A percentile compares a stretch with the other conserved stretches of the same genome.
Evolutionary conservation across 2,888 invertebrate species (phyloP).

Genomic region (Nemotelus nigrinus): DNA sequence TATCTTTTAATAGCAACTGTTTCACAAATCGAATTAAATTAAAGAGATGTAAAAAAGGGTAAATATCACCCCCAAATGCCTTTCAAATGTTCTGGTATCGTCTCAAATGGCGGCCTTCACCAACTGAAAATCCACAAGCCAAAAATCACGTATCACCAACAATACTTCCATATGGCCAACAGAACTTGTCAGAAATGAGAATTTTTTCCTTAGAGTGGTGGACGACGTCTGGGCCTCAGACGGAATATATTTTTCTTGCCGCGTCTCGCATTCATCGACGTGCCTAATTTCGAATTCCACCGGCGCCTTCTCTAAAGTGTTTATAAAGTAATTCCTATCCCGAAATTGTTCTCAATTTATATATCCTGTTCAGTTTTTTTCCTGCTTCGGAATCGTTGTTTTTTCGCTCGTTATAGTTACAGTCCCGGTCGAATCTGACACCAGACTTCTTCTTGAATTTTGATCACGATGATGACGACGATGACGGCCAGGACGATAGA

Average conservation of each 20-base stretch:
- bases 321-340: conserved; percentile 43
- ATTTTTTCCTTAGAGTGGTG: too few relatives aligned
- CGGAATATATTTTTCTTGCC: conserved; percentile 1
- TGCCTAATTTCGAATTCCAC: conserved; percentile 40
- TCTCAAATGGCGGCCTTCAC: neutral
- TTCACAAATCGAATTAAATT: too few relatives aligned
- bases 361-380: conserved; percentile 33
- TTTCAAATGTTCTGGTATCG: too few relatives aligned
- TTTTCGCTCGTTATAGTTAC: neutral
- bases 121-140: neutral
- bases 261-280: neutral
- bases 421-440: conserved; percentile 27
- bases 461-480: conserved; percentile 19
- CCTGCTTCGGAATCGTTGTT: neutral
- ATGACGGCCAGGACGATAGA: neutral
- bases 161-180: conserved; percentile 1
- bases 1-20: too few relatives aligned
- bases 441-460: conserved; percentile 39
- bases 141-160: conserved; percentile 8
- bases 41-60: too few relatives aligned
- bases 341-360: conserved; percentile 43
- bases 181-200: too few relatives aligned
- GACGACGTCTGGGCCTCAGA: neutral
- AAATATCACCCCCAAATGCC: too few relatives aligned
- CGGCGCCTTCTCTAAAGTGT: conserved; percentile 37